phyloP scores from a whole-genome alignment of 2,797 vertebrate genomes.

The Cossypha niveicapilla region DNA sequence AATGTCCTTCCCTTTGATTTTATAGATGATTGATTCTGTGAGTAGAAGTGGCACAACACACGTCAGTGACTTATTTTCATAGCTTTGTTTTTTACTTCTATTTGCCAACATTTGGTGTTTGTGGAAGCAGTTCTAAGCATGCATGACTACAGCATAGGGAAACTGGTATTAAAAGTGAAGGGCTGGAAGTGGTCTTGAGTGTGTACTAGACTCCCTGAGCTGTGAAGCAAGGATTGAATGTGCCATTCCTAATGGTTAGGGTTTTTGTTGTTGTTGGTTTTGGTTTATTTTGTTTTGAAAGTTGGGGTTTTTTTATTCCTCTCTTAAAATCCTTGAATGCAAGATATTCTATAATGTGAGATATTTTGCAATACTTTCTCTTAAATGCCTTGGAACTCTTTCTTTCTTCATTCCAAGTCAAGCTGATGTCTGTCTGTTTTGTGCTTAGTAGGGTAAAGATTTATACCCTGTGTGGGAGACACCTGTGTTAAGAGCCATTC shows the following conservation, averaged over 20 bases:
- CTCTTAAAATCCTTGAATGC: neutral
- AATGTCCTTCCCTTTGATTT: neutral
- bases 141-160: neutral
- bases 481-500: neutral
- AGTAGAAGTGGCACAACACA: neutral
- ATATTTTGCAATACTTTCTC: neutral
- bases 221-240: neutral
- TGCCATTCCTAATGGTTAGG: neutral
- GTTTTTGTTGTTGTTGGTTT: neutral
- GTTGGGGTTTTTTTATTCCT: rapidly evolving
- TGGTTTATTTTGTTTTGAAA: neutral
- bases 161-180: neutral
- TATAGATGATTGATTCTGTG: neutral
- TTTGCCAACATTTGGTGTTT: neutral
- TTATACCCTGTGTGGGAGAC: neutral
- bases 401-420: neutral
- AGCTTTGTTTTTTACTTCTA: neutral
- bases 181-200: neutral
- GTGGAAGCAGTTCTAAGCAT: neutral
- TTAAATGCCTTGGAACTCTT: neutral
- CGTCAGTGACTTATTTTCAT: neutral
- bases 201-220: neutral
- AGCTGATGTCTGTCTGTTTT: neutral
- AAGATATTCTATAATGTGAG: neutral
- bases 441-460: neutral